phyloP scores from a whole-genome alignment of 2,797 vertebrate species.

The Lemur catta region DNA sequence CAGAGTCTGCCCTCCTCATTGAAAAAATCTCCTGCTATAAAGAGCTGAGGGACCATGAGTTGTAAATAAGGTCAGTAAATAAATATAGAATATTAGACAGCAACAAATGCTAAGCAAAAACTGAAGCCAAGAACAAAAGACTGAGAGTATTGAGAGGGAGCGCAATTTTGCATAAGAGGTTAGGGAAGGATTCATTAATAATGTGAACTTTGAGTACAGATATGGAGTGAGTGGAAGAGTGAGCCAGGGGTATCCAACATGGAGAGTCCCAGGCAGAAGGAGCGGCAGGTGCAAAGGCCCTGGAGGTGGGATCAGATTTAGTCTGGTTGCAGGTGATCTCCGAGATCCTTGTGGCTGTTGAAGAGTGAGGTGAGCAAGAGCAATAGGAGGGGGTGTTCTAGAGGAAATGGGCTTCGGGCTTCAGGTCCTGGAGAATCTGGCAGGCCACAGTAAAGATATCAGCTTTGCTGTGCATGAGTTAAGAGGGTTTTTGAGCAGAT shows the following conservation, averaged over 20 bases:
- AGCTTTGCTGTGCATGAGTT: background rate
- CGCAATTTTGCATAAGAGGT: background rate
- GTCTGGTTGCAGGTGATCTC: background rate
- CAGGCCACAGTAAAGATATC: background rate
- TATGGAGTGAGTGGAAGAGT: background rate
- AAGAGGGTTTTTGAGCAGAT: background rate
- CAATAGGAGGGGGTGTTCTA: too few species aligned
- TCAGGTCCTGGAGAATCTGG: background rate
- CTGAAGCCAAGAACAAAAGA: background rate
- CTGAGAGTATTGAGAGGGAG: background rate
- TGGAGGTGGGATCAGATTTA: background rate
- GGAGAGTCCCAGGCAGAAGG: background rate
- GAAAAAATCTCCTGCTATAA: background rate
- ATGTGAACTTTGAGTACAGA: background rate
- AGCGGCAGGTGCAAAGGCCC: background rate
- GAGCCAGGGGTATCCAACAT: background rate
- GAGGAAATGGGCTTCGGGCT: background rate
- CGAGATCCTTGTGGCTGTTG: background rate
- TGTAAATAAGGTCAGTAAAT: background rate
- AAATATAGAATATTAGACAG: background rate
- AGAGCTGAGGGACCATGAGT: background rate
- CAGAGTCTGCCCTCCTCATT: conserved; percentile 7
- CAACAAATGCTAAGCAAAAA: background rate
- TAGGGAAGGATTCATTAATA: background rate
- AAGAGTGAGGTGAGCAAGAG: background rate